phyloP scores from a whole-genome alignment of 92 coral and sea anemone genomes.

The Parazoanthus darwini region DNA sequence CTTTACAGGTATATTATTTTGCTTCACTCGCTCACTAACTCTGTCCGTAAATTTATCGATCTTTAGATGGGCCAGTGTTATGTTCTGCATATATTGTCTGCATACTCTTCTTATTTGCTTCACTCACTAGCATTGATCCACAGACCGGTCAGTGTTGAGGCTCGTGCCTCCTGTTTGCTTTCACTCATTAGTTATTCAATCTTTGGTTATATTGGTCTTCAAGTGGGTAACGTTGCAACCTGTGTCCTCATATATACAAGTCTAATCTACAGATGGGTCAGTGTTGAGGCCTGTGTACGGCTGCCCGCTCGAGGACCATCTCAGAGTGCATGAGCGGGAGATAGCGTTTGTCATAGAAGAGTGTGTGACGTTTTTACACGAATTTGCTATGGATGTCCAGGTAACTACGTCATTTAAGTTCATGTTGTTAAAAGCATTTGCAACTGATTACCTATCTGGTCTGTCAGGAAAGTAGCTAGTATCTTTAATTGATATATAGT shows the following conservation, averaged over 20 bases:
- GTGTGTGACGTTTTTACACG: slow-evolving; percentile 80
- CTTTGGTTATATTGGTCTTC: not conserved
- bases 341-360: slow-evolving; percentile 89
- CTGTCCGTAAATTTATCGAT: no score
- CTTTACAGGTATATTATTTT: no score
- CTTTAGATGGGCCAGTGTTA: no score
- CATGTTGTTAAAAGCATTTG: no score
- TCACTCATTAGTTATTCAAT: not conserved
- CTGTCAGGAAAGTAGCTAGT: no score
- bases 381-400: slow-evolving; percentile 83
- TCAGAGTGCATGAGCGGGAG: slow-evolving; percentile 77
- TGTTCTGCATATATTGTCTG: no score
- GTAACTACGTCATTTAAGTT: slow-evolving; percentile 31
- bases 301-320: slow-evolving; percentile 85
- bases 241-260: not conserved
- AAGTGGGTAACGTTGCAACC: not conserved
- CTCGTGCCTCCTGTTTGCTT: not conserved
- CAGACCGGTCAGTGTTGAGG: not conserved
- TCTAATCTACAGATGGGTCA: slow-evolving; percentile 50
- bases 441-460: no score
- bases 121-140: not conserved
- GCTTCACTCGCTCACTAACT: no score
- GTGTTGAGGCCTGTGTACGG: slow-evolving; percentile 82
- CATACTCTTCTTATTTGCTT: not conserved
- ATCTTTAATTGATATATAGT: no score